Evolutionary conservation across 2,113 vertebrate genomes (phyloP), one percentile per base, ranked within the genome.

Genomic region (Typhlomys cinereus): DNA sequence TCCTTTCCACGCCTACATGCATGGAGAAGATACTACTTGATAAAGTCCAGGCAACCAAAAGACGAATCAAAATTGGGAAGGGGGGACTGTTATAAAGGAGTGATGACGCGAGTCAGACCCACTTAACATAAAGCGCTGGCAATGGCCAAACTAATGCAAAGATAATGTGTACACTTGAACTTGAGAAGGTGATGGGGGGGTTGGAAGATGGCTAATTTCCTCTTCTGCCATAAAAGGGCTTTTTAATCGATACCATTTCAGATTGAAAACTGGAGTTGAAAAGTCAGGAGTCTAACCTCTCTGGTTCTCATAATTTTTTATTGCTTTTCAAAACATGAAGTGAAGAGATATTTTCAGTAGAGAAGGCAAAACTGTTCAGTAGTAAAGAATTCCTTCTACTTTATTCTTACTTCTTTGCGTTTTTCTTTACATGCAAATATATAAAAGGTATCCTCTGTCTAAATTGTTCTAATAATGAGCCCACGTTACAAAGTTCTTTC

Each of bases 211-310:
- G 69, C 59, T 87, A 50, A 94, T 87, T 93, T 93, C 92, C 61
- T 89, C 80, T 83, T 64, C 86, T 81, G 90, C 84, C 64, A 80
- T 18, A 74, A 41, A 74, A 89, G 25, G 66, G 14, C 84, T 87
- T 75, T 50, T 75, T 50, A 92, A 80, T 69, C 8, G 4, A 80
- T 87, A 52, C 2, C 39, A 92, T 81, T 87, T 86, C 69, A 95
- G 91, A 92, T 57, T 73, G 95, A 92, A 90, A 92, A 86, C 59
- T 76, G 41, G 75, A 67, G 48, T 88, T 88, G 85, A 93, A 93
- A 91, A 92, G 71, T 66, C 75, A 52, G 76, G 61, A 73, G 85
- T 92, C 39, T 46, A 89, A 85, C 91, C 80, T 93, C 27, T 36
- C 36, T 69, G 86, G 48, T 92, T 81, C 82, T 74, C 89, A 88